phyloP scores from a whole-genome alignment of 2,797 vertebrate species.

The Pipistrellus nathusii region DNA sequence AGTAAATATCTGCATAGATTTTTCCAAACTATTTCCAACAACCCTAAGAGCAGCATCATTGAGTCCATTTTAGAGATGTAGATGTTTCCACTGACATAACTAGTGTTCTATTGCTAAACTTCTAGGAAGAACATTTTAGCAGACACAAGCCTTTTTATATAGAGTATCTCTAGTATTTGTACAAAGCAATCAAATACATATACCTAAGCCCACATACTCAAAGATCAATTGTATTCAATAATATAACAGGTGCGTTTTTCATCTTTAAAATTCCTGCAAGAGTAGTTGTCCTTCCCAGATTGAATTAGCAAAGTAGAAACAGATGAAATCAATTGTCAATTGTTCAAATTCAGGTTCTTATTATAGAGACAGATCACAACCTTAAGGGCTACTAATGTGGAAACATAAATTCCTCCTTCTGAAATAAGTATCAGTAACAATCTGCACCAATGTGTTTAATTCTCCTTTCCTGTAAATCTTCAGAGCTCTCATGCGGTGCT shows the following conservation, averaged over 20 bases:
- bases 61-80: background rate
- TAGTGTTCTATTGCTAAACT: background rate
- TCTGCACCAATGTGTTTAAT: conserved; percentile 78
- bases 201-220: conserved; percentile 29
- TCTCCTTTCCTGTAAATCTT: conserved; percentile 79
- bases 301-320: conserved; percentile 85
- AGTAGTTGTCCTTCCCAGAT: conserved; percentile 79
- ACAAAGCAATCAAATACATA: background rate
- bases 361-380: conserved; percentile 84
- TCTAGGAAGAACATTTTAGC: background rate
- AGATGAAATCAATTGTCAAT: conserved; percentile 81
- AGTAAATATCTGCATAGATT: background rate
- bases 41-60: background rate
- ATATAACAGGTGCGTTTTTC: conserved; percentile 81
- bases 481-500: conserved; percentile 59
- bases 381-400: conserved; percentile 80
- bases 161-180: background rate
- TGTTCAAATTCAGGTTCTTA: conserved; percentile 65
- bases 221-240: conserved; percentile 81
- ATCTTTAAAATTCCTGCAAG: conserved; percentile 85
- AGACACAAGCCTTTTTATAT: background rate
- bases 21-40: background rate
- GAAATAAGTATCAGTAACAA: conserved; percentile 76
- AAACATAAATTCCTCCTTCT: conserved; percentile 80
- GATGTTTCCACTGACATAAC: background rate